These are phyloP conservation scores for Chrysolina haemoptera DNA, from an alignment of 2,888 invertebrate genomes.

Conservation along the genomic window DNA sequence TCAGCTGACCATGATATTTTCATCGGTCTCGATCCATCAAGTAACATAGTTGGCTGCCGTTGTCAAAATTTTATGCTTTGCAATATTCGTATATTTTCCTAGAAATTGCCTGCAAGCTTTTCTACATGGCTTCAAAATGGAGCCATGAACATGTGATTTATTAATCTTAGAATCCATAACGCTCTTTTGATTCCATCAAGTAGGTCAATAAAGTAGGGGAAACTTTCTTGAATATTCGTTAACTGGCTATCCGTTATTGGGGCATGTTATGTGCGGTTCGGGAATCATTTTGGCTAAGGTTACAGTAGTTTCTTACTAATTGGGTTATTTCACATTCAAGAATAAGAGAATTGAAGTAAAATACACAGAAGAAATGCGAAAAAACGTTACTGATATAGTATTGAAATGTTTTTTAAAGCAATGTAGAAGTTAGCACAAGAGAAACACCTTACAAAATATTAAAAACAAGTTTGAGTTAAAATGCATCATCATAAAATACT, in stretches of 20 bases:
- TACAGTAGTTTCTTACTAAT: no score
- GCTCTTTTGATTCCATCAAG: constrained; percentile 34
- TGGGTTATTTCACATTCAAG: no score
- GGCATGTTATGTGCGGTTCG: background rate
- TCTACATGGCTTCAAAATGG: constrained; percentile 36
- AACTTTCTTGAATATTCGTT: constrained; percentile 10
- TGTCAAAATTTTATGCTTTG: constrained; percentile 21
- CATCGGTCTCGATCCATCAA: constrained; percentile 17
- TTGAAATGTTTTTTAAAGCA: no score
- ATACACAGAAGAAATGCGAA: no score
- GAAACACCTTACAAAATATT: no score
- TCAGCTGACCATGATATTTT: background rate
- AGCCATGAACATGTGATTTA: constrained; percentile 41
- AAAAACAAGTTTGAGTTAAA: no score
- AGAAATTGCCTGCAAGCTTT: constrained; percentile 26
- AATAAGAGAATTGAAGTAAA: no score
- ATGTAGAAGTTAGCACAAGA: no score
- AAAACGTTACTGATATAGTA: no score
- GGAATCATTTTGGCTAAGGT: background rate
- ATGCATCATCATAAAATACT: no score
- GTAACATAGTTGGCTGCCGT: constrained; percentile 28
- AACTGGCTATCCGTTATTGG: constrained; percentile 12
- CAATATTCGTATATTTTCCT: constrained; percentile 22
- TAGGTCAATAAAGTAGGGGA: constrained; percentile 25
- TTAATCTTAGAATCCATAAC: constrained; percentile 18